Percentiles rank a stretch among this genome's conserved stretches.
Conservation (phyloP, 1,140 invertebrate genomes). For the Trachelipus rathkii region DNA sequence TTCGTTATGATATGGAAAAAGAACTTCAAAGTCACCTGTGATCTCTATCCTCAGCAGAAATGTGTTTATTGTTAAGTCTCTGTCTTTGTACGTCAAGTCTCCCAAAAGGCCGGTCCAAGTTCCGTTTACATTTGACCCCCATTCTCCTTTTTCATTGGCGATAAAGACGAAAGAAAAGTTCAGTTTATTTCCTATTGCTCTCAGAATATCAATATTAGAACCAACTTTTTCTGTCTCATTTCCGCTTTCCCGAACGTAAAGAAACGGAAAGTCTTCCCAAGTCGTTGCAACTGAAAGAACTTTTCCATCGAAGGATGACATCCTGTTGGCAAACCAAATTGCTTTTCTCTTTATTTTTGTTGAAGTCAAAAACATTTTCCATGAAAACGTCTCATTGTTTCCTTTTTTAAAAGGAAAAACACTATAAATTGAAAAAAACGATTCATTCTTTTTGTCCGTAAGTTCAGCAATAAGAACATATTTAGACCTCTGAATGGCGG, state of each 20-base stretch:
- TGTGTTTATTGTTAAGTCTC: slow-evolving; percentile 29
- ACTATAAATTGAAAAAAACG: too few relatives aligned
- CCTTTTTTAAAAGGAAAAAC: too few relatives aligned
- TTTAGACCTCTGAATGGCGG: too few relatives aligned
- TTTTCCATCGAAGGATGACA: slow-evolving; percentile 19
- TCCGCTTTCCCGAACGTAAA: slow-evolving; percentile 25
- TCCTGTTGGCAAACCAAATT: too few relatives aligned
- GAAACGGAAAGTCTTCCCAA: background rate
- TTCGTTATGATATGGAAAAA: slow-evolving; percentile 32
- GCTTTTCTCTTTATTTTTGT: too few relatives aligned
- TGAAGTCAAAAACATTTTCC: too few relatives aligned
- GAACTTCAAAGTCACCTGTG: slow-evolving; percentile 29
- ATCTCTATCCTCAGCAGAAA: slow-evolving; percentile 31
- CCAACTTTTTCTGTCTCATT: slow-evolving; percentile 24
- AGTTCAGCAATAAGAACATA: too few relatives aligned
- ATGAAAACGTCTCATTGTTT: too few relatives aligned
- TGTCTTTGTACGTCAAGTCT: slow-evolving; percentile 32
- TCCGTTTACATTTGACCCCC: slow-evolving; percentile 34
- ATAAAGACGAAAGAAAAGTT: slow-evolving; percentile 27
- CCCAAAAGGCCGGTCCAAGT: slow-evolving; percentile 35
- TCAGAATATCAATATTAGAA: too few relatives aligned
- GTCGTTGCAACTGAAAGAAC: background rate
- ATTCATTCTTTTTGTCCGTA: too few relatives aligned
- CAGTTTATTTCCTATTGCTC: too few relatives aligned
- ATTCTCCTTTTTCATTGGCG: slow-evolving; percentile 28